Base-by-base conservation (phyloP, 2,113 vertebrate genomes). In the Charadrius vociferus region DNA sequence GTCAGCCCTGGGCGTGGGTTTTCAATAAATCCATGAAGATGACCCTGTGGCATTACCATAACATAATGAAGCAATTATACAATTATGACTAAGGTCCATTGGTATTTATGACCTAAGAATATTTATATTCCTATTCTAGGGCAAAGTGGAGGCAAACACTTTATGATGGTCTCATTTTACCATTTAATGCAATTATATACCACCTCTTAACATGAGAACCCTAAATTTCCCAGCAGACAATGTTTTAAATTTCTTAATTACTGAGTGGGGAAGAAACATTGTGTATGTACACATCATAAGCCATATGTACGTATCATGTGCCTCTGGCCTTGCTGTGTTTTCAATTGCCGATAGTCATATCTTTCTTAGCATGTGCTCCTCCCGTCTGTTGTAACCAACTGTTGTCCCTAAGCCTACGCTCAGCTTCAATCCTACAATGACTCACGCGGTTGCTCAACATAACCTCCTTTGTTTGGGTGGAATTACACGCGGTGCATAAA, bases 401-500 rank as follows among this genome's bases (percentile, higher is more conserved):
- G 91, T 52, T 90, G 58, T 70, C 84, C 78, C 81, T 45, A 77
- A 95, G 66, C 89, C 84, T 81, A 26, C 70, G 56, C 9, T 84
- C 78, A 50, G 61, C 74, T 93, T 91, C 10, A 2, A 89, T 65
- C 58, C 66, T 85, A 41, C 68, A 91, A 3, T 89, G 95, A 95
- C 78, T 95, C 91, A 95, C 6, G 5, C 43, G 63, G 52, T 92
- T 94, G 83, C 95, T 95, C 89, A 91, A 97, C 84, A 96, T 53
- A 91, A 91, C 83, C 88, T 87, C 86, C 81, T 92, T 92, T 92
- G 88, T 95, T 83, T 95, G 88, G 77, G 68, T 95, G 86, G 88
- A 95, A 86, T 61, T 79, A 77, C 62, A 70, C 1, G 5, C 3
- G 2, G 61, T 52, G n/a, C 58, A 65, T n/a, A 43, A 91, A 91